Percentiles rank a stretch among this genome's conserved stretches.
These are phyloP conservation scores for Bursaphelenchus mucronatus DNA, from an alignment of 1,140 invertebrate genomes.

Conservation along the genomic window DNA sequence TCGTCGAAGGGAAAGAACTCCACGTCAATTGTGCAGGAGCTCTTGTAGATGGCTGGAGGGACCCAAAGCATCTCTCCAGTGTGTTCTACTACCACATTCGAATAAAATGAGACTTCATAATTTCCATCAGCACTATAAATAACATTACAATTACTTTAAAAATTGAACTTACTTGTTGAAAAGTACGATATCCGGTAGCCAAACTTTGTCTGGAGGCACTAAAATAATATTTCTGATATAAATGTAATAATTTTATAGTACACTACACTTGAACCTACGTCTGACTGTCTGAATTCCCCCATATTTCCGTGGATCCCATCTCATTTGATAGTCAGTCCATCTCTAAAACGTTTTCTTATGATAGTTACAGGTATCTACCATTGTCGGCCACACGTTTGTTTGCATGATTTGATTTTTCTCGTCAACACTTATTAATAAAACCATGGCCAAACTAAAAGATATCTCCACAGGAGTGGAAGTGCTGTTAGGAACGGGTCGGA, in stretches of 20 bases:
- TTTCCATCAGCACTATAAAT: slow-evolving; percentile 81
- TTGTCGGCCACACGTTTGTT: slow-evolving; percentile 56
- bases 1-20: slow-evolving; percentile 82
- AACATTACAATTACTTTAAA: neutral
- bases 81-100: slow-evolving; percentile 83
- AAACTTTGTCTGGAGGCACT: slow-evolving; percentile 94
- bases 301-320: slow-evolving; percentile 93
- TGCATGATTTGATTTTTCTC: slow-evolving; percentile 61
- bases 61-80: slow-evolving; percentile 73
- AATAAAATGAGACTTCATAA: slow-evolving; percentile 93
- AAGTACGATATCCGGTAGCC: slow-evolving; percentile 75
- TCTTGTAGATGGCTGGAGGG: slow-evolving; percentile 97
- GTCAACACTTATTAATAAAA: slow-evolving; percentile 83
- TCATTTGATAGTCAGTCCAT: slow-evolving; percentile 94
- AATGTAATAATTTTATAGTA: neutral
- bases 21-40: slow-evolving; percentile 71
- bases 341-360: slow-evolving; percentile 62
- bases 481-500: slow-evolving; percentile 92
- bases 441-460: slow-evolving; percentile 89
- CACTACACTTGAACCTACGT: neutral
- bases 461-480: slow-evolving; percentile 77
- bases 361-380: slow-evolving; percentile 18
- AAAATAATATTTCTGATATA: slow-evolving; percentile 65
- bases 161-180: slow-evolving; percentile 84
- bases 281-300: slow-evolving; percentile 79